phyloP scores from a whole-genome alignment of 2,113 vertebrate genomes.

The Eulemur macaco region DNA sequence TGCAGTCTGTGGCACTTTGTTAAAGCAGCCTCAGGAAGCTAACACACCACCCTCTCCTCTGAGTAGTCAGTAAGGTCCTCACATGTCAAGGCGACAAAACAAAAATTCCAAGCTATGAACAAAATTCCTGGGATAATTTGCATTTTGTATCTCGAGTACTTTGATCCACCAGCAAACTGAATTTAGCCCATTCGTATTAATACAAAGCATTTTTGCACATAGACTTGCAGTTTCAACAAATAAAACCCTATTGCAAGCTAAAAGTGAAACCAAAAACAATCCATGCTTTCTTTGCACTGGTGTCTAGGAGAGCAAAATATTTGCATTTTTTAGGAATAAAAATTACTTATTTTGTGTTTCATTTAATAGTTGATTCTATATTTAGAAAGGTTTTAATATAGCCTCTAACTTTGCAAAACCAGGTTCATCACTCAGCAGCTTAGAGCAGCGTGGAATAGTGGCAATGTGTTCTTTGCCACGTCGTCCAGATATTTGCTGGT shows the following conservation, averaged over 20 bases:
- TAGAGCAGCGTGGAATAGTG: not conserved
- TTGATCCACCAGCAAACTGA: not conserved
- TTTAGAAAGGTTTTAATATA: not conserved
- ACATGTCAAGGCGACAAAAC: not conserved
- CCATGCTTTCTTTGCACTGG: not conserved
- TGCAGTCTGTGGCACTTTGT: not conserved
- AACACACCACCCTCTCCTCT: accelerated
- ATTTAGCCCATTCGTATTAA: not conserved
- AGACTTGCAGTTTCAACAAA: not conserved
- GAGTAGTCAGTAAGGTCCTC: not conserved
- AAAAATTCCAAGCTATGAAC: not conserved
- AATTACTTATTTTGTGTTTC: not conserved
- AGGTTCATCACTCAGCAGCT: not conserved
- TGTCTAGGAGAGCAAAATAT: not conserved
- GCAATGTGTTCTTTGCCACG: too few species aligned
- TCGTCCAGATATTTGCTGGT: not conserved
- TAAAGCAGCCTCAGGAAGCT: not conserved
- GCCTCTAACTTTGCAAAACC: not conserved
- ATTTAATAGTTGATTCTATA: not conserved
- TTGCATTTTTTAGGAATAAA: not conserved
- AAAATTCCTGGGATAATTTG: not conserved
- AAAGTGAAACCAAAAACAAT: not conserved
- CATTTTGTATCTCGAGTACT: not conserved
- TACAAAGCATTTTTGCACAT: not conserved
- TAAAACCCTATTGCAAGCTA: not conserved